Evolutionary conservation across 2,888 invertebrate species (phyloP), one percentile per base, ranked within the genome.

Genomic region (Mallateleia sp.): DNA sequence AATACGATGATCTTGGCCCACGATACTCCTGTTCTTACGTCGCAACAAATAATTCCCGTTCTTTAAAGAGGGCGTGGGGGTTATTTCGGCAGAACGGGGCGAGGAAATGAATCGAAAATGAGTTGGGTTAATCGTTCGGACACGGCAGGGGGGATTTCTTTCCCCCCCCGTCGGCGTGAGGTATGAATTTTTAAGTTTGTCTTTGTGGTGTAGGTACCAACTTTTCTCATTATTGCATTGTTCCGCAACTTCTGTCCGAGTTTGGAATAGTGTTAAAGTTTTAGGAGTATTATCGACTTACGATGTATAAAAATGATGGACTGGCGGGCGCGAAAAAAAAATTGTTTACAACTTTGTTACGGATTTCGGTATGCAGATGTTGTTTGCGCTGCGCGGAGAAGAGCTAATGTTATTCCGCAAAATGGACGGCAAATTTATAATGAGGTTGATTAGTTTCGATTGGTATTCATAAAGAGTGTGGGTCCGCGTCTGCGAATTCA

Each of bases 211-310:
- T 42, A 67, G 60, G 62, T 34, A 62, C 56, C 72, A 84, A 84
- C 84, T 84, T 84, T 84, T 67, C 84, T 84, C 84, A 78, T 84
- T 78, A 84, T 78, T 72, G 84, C 84, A 84, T 78, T 84, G 84
- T 78, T 84, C 78, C 71, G 38, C 77, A 78, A 84, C 78, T 84
- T 72, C 52, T 47, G 84, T 78, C 71, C 66, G 72, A 84, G 58
- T 78, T 84, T 4, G 72, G 52, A 66, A 84, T 52, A 34, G 60
- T 25, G 72, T 78, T 72, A 6, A 77, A 83, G 52, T 77, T 83
- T 77, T 50, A 42, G 78, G 22, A 72, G 78, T 72, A 67, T 66
- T 78, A 84, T 84, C 84, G 78, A 84, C 66, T 66, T 52, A 22
- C 34, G 52, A 18, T 11, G 50, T 8, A 24, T 42, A 83, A 83